Base-by-base conservation (phyloP, 2,888 invertebrate species). In the Drosophila tripunctata region DNA sequence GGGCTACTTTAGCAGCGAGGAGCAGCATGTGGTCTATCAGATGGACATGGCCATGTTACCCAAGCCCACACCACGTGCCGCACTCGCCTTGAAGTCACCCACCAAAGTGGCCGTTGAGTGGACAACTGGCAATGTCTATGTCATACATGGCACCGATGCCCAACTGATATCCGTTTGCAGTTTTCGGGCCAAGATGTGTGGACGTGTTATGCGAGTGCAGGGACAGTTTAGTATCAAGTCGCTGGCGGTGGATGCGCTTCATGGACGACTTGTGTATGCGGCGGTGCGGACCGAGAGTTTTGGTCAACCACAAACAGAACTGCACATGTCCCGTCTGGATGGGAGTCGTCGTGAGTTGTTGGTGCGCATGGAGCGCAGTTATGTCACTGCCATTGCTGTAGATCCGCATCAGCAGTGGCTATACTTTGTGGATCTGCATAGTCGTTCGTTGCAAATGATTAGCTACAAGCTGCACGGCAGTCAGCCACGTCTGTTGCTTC, bases 401-500 rank as follows among this genome's bases (percentile, higher is more conserved):
- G 94, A 95, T 89, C 86, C 92, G 0, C 93, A 93, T 78, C 92
- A 93, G 81, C 92, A 93, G 73, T 90, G 93, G 17, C 90, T 98
- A 4, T 99, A 96, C 88, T 96, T 95, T 92, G 93, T 94, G 0
- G 96, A 97, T 89, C 93, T 93, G 56, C 92, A 93, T 69, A 84
- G 91, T 2, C 92, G 93, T 41, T 90, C 91, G 0, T 92, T 95
- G 21, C 92, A 93, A 72, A 89, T 91, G 22, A 78, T 93, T 15
- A 88, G 89, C 71, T 94, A 94, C 7, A 33, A 36, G 2, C 12
- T 19, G 4, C 66, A 60, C 0, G 41, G 24, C 36, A 30, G 70
- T 0, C 24, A 41, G 3, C 92, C 93, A 17, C 91, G 88, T 69
- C 90, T 90, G 0, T 85, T 94, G 31, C 78, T 93, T 31, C 90